phyloP scores from a whole-genome alignment of 2,888 invertebrate genomes.

The Gnatocerus cornutus region DNA sequence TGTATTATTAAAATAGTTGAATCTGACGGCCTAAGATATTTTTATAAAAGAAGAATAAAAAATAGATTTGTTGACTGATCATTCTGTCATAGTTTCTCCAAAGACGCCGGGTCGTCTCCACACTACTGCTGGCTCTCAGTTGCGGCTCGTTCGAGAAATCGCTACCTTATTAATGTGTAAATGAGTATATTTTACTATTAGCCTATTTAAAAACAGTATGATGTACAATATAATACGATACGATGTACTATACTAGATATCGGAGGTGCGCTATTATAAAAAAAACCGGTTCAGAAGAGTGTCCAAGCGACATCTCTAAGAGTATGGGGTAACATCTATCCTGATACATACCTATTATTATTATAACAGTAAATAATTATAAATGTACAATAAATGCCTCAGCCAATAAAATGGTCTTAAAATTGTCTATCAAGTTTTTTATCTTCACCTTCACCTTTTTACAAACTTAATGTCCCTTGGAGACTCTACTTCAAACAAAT shows the following conservation, averaged over 20 bases:
- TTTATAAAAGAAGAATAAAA: slow-evolving; percentile 61
- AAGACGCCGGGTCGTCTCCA: slow-evolving; percentile 54
- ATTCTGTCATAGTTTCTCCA: slow-evolving; percentile 65
- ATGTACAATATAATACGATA: slow-evolving; percentile 61
- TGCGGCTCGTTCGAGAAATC: slow-evolving; percentile 7
- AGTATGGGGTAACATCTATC: slow-evolving; percentile 69
- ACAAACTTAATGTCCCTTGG: not conserved
- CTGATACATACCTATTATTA: slow-evolving; percentile 68
- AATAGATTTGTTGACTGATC: slow-evolving; percentile 68
- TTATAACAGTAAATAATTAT: slow-evolving; percentile 71
- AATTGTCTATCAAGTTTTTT: slow-evolving; percentile 55
- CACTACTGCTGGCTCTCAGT: slow-evolving; percentile 13
- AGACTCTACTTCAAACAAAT: not conserved
- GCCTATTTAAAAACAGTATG: slow-evolving; percentile 61
- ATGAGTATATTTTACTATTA: slow-evolving; percentile 70
- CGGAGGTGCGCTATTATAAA: slow-evolving; percentile 57
- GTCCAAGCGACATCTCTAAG: slow-evolving; percentile 64
- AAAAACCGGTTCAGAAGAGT: slow-evolving; percentile 54
- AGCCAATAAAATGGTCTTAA: slow-evolving; percentile 71
- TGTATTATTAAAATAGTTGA: slow-evolving; percentile 55
- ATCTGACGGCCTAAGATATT: slow-evolving; percentile 69
- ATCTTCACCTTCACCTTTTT: slow-evolving; percentile 2
- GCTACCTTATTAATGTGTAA: slow-evolving; percentile 63
- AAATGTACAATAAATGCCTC: slow-evolving; percentile 73
- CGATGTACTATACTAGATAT: slow-evolving; percentile 60